Percentiles rank a stretch among this genome's conserved stretches.
phyloP scores from a whole-genome alignment of 2,113 vertebrate species.

The Vidua macroura region DNA sequence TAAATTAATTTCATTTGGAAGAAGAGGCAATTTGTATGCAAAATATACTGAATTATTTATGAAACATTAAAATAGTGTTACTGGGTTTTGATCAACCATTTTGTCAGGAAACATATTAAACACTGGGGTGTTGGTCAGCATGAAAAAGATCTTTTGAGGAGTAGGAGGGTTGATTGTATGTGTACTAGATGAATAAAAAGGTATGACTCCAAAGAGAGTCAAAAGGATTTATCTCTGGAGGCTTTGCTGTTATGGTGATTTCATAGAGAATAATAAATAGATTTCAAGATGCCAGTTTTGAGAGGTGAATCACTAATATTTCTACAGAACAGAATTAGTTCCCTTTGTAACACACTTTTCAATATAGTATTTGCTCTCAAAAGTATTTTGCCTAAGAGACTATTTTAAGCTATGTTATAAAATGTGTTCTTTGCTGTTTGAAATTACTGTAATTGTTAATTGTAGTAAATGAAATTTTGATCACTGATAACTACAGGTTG shows the following conservation, averaged over 20 bases:
- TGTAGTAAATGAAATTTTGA: not conserved
- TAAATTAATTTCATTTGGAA: not conserved
- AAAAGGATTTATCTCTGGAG: conserved; percentile 17
- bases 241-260: conserved; percentile 8
- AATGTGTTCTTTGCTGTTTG: not conserved
- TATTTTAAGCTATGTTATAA: not conserved
- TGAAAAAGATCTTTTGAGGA: not conserved
- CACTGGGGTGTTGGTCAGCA: not conserved
- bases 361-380: not conserved
- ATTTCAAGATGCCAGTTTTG: conserved; percentile 17
- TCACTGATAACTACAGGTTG: not conserved
- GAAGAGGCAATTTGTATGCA: not conserved
- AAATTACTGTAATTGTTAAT: not conserved
- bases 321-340: not conserved
- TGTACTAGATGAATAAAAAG: conserved; percentile 24
- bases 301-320: conserved; percentile 29
- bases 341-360: not conserved
- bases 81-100: not conserved
- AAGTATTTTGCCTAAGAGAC: not conserved
- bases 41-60: conserved; percentile 45
- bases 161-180: not conserved
- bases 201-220: not conserved
- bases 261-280: conserved; percentile 33
- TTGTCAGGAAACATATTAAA: not conserved
- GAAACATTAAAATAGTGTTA: not conserved